Conservation (phyloP, 2,888 invertebrate genomes). For the Caenorhabditis japonica region DNA sequence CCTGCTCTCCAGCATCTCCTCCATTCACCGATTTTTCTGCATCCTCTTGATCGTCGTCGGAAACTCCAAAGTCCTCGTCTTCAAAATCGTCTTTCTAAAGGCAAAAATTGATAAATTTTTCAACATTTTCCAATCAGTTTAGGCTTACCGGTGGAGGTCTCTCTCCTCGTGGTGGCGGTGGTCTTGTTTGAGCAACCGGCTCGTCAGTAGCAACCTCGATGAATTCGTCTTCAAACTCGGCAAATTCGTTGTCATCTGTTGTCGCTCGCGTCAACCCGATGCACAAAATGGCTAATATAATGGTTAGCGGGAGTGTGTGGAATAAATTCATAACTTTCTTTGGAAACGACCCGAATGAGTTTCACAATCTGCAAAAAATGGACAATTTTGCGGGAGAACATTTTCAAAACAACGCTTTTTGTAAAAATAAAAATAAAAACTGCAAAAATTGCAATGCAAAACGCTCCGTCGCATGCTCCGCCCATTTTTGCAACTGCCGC, state of each 20-base stretch:
- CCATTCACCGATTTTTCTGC: slow-evolving; percentile 38
- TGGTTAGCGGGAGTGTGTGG: slow-evolving; percentile 8
- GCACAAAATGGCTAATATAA: slow-evolving; percentile 11
- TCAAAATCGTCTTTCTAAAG: slow-evolving; percentile 54
- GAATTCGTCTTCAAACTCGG: slow-evolving; percentile 68
- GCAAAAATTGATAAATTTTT: slow-evolving; percentile 5
- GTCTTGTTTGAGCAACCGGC: background rate
- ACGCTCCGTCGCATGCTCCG: slow-evolving; percentile 14
- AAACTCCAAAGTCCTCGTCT: slow-evolving; percentile 66
- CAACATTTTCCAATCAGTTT: too few species aligned
- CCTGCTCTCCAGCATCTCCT: slow-evolving; percentile 38
- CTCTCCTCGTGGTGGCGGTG: slow-evolving; percentile 16
- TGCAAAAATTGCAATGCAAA: slow-evolving; percentile 34
- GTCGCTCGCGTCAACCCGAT: slow-evolving; percentile 17
- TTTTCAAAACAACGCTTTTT: background rate
- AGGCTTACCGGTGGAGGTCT: background rate
- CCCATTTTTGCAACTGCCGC: slow-evolving; percentile 26
- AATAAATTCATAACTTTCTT: slow-evolving; percentile 19
- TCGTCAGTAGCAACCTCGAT: slow-evolving; percentile 23
- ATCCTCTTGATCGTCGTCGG: slow-evolving; percentile 55
- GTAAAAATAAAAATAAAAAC: slow-evolving; percentile 16
- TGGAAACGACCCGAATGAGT: slow-evolving; percentile 38
- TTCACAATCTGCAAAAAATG: slow-evolving; percentile 11
- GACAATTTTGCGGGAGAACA: too few species aligned
- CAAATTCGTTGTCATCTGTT: slow-evolving; percentile 70